Evolutionary conservation across 53 echinoderm and acorn worm species (phyloP).

Genomic region (Crossaster papposus): DNA sequence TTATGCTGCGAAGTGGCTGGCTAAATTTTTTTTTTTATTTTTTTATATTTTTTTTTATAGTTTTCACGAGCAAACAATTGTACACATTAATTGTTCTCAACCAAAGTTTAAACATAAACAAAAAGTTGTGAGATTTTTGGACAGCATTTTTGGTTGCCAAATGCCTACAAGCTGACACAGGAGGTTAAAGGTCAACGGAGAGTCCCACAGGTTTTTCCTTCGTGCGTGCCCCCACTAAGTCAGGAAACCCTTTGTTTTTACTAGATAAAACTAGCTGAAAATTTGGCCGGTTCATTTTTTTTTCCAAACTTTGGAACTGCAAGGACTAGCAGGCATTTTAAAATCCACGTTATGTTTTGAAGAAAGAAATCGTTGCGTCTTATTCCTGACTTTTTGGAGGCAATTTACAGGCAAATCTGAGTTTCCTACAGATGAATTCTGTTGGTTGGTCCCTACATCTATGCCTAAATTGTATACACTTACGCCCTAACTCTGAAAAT

Average conservation of each 20-base stretch:
- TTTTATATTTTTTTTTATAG: not conserved
- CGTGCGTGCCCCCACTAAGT: conserved; percentile 41
- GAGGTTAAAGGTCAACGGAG: conserved; percentile 38
- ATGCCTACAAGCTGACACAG: conserved; percentile 3
- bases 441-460: conserved; percentile 32
- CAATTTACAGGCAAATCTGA: conserved; percentile 18
- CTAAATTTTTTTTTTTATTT: conserved; percentile 4
- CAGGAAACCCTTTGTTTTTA: conserved; percentile 1
- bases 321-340: not conserved
- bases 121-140: not conserved
- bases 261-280: not conserved
- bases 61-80: not conserved
- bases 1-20: not conserved
- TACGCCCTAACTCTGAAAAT: conserved; percentile 30
- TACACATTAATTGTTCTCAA: not conserved
- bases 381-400: conserved; percentile 55
- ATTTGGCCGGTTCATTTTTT: not conserved
- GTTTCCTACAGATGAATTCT: not conserved
- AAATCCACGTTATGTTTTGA: not conserved
- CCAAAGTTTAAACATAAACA: not conserved
- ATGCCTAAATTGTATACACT: conserved; percentile 29
- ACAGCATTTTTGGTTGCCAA: not conserved
- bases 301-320: not conserved
- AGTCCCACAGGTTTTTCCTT: conserved; percentile 32
- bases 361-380: not conserved